These are phyloP conservation scores for Alauda arvensis DNA, from an alignment of 2,797 vertebrate genomes.

Conservation along the genomic window DNA sequence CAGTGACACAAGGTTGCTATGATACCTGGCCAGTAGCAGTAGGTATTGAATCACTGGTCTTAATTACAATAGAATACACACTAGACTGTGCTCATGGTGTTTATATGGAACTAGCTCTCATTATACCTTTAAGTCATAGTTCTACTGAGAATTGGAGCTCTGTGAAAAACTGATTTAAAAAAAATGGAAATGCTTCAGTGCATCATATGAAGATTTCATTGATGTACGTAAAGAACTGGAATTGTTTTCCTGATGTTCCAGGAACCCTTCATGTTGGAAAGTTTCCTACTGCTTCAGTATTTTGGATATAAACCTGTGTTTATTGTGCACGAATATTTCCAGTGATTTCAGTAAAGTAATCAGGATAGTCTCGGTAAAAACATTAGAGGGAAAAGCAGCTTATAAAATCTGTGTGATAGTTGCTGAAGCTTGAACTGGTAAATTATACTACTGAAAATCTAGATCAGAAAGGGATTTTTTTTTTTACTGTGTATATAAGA, in stretches of 20 bases:
- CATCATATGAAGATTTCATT: background rate
- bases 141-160: conserved; percentile 12
- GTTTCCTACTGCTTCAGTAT: background rate
- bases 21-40: conserved; percentile 60
- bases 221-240: background rate
- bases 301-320: background rate
- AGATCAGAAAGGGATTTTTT: background rate
- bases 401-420: background rate
- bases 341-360: background rate
- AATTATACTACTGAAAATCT: background rate
- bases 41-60: conserved; percentile 57
- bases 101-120: background rate
- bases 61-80: conserved; percentile 50
- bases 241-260: background rate
- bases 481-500: background rate
- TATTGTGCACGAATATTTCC: background rate
- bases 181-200: background rate
- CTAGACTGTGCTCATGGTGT: background rate
- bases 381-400: background rate
- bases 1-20: conserved; percentile 63
- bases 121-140: conserved; percentile 17
- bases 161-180: background rate
- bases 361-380: background rate
- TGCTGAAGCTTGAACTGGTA: background rate
- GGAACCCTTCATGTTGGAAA: background rate